Evolutionary conservation across 2,797 vertebrate species (phyloP).

Genomic region (Schizothorax lantsangensis): DNA sequence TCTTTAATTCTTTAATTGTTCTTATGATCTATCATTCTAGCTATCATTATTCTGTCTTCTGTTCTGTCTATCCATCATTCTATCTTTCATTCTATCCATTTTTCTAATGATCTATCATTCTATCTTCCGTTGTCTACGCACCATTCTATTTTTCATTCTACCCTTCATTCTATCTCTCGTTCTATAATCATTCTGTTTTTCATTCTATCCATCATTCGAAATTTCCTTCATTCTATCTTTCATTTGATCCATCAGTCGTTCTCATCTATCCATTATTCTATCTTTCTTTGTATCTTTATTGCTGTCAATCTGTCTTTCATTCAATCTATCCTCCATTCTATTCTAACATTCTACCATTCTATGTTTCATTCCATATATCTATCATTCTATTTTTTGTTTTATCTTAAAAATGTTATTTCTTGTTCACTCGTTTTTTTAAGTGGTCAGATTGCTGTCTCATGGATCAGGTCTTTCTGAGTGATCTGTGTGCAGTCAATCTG

Average conservation of each 20-base stretch:
- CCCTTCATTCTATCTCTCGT: not conserved
- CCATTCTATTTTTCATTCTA: not conserved
- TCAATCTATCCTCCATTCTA: not conserved
- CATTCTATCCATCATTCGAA: not conserved
- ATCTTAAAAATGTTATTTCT: constrained; percentile 61
- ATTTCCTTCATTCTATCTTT: not conserved
- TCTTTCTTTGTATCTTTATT: not conserved
- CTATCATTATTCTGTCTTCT: too few species aligned
- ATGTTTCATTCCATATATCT: not conserved
- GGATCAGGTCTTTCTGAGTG: constrained; percentile 92
- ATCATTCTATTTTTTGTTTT: not conserved
- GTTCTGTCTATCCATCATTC: not conserved
- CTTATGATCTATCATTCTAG: not conserved
- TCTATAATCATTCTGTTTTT: not conserved
- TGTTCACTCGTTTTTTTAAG: not conserved
- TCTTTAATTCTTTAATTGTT: not conserved
- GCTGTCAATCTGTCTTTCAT: not conserved
- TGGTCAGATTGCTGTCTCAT: constrained; percentile 80
- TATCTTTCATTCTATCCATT: not conserved
- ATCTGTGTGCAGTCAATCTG: constrained; percentile 48
- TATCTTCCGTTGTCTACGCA: not conserved
- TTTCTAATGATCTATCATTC: not conserved
- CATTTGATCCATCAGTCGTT: not conserved
- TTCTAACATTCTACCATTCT: not conserved
- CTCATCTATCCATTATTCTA: not conserved